Conservation (phyloP, 2,797 vertebrate genomes). For the Salarias fasciatus region DNA sequence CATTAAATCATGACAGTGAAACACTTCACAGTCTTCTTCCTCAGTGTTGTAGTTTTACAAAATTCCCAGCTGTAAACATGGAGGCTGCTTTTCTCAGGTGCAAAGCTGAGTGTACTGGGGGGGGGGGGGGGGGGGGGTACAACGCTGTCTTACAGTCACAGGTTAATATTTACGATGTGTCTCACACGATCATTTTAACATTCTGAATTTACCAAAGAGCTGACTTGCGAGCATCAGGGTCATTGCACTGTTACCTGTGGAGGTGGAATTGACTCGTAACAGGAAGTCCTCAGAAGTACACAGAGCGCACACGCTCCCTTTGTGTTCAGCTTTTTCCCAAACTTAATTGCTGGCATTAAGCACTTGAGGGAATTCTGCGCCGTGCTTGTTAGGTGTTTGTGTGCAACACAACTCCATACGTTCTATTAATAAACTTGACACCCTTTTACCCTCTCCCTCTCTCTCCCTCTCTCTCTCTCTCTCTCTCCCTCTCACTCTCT, state of each 20-base stretch:
- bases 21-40: too few species aligned
- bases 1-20: too few species aligned
- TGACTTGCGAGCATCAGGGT: constrained; percentile 36
- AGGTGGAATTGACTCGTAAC: constrained; percentile 44
- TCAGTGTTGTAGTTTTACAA: too few species aligned
- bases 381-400: constrained; percentile 79
- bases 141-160: not conserved
- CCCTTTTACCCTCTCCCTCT: constrained; percentile 50
- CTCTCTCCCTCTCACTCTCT: constrained; percentile 45
- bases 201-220: not conserved
- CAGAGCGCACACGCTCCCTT: constrained; percentile 44
- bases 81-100: too few species aligned
- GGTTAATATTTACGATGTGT: constrained; percentile 27
- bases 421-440: constrained; percentile 82
- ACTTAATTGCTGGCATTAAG: constrained; percentile 77
- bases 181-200: constrained; percentile 6
- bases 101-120: too few species aligned
- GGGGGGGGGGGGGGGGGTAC: too few species aligned
- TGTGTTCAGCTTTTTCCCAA: constrained; percentile 69
- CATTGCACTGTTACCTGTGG: constrained; percentile 48
- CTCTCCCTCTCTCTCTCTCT: constrained; percentile 10
- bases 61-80: too few species aligned
- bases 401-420: constrained; percentile 70
- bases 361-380: constrained; percentile 73
- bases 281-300: constrained; percentile 44